A percentile compares a stretch with the other conserved stretches of the same genome.
Conservation (phyloP, 2,888 invertebrate species). For the Eledone cirrhosa region DNA sequence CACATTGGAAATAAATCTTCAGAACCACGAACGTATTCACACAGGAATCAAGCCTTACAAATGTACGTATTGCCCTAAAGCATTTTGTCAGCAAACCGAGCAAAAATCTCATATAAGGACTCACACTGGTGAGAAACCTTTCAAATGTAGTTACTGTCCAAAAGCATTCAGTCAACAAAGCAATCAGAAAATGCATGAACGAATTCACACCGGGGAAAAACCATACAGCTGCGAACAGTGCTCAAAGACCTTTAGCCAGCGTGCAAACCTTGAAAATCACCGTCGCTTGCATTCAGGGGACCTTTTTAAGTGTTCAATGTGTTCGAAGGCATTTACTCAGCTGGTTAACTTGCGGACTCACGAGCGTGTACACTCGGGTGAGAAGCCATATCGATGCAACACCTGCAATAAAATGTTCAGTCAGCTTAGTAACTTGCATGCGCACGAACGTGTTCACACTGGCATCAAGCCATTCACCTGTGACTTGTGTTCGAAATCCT, state of each 20-base stretch:
- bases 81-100: slow-evolving; percentile 15
- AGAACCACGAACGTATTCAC: slow-evolving; percentile 19
- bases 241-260: slow-evolving; percentile 12
- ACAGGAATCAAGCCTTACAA: slow-evolving; percentile 29
- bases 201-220: slow-evolving; percentile 23
- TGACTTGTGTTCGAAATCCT: slow-evolving; percentile 22
- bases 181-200: neutral
- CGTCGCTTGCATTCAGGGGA: slow-evolving; percentile 23
- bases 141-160: slow-evolving; percentile 17
- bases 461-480: slow-evolving; percentile 25
- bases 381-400: slow-evolving; percentile 19
- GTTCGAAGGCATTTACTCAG: slow-evolving; percentile 22
- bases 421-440: slow-evolving; percentile 12
- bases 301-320: slow-evolving; percentile 19
- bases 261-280: slow-evolving; percentile 9
- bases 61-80: slow-evolving; percentile 17
- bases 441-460: slow-evolving; percentile 24
- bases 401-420: slow-evolving; percentile 22
- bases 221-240: slow-evolving; percentile 22
- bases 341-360: slow-evolving; percentile 5
- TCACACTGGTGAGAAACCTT: slow-evolving; percentile 21
- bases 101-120: slow-evolving; percentile 15
- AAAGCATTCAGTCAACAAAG: slow-evolving; percentile 18
- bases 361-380: slow-evolving; percentile 26
- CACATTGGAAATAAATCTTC: neutral